Conservation (phyloP, 1,140 invertebrate species). For the Chironomus tepperi region DNA sequence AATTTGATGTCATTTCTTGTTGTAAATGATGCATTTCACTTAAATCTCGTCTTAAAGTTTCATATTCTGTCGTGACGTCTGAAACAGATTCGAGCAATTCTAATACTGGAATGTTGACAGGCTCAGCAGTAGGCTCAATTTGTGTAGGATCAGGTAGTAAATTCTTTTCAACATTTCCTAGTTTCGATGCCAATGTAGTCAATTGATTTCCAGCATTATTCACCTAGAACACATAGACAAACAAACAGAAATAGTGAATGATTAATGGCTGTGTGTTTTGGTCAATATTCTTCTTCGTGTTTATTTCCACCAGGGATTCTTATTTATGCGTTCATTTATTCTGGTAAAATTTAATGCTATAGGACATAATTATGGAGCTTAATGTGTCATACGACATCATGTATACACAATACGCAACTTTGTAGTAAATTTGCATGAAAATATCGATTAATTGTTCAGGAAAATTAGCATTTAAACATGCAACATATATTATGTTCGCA, state of each 20-base stretch:
- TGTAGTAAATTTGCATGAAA: constrained; percentile 18
- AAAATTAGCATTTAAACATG: constrained; percentile 22
- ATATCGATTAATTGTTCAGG: constrained; percentile 10
- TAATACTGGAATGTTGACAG: not conserved
- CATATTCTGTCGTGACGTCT: not conserved
- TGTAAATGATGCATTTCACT: constrained; percentile 14
- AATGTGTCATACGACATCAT: not conserved
- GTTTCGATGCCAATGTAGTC: not conserved
- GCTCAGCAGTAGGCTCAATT: not conserved
- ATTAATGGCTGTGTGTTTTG: not conserved
- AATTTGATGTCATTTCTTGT: constrained; percentile 13
- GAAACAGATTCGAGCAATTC: not conserved
- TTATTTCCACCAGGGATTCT: not conserved
- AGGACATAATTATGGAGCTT: not conserved
- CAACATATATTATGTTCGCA: not conserved
- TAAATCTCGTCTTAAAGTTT: not conserved
- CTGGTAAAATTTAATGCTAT: not conserved
- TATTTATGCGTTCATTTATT: not conserved
- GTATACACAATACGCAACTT: not conserved
- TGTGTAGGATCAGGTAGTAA: not conserved
- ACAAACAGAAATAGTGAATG: no score
- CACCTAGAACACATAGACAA: not conserved
- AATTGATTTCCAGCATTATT: not conserved
- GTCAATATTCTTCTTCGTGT: not conserved
- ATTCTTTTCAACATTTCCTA: not conserved